These are phyloP conservation scores for Tenebrio molitor DNA, from an alignment of 1,140 invertebrate genomes.

Conservation along the genomic window DNA sequence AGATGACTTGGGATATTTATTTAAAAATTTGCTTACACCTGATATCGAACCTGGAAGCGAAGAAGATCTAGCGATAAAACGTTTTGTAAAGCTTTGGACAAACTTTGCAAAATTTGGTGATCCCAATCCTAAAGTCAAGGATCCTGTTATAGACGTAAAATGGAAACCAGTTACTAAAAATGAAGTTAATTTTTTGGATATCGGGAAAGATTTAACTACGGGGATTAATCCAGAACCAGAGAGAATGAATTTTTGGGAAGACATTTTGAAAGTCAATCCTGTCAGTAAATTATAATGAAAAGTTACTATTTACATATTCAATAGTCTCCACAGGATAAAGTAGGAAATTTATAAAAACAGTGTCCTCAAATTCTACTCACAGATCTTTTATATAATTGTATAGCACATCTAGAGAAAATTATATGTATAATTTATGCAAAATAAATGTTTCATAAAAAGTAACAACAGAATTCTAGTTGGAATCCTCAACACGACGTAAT, in stretches of 20 bases:
- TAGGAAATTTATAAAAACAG: too few species aligned
- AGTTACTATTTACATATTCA: too few species aligned
- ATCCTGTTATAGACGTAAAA: constrained; percentile 61
- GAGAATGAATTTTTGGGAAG: constrained; percentile 68
- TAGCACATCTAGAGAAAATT: too few species aligned
- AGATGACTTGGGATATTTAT: constrained; percentile 76
- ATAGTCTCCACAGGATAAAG: too few species aligned
- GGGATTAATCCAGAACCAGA: constrained; percentile 65
- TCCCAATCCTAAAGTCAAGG: constrained; percentile 64
- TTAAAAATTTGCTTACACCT: constrained; percentile 66
- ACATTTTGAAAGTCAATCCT: constrained; percentile 50
- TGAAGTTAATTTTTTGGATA: constrained; percentile 68
- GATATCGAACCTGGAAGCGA: constrained; percentile 62
- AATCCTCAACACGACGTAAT: too few species aligned
- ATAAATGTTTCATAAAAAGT: too few species aligned
- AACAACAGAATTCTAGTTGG: too few species aligned
- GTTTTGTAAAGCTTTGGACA: constrained; percentile 73
- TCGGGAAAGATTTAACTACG: constrained; percentile 66
- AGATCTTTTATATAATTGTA: too few species aligned
- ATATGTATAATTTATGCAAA: too few species aligned
- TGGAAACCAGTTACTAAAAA: constrained; percentile 68
- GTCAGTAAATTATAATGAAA: constrained; percentile 46
- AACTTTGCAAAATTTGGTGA: constrained; percentile 69
- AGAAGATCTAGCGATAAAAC: constrained; percentile 64
- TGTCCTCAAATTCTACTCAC: too few species aligned